Conservation (phyloP, 2,888 invertebrate species). For the Cryptus viduatorius region DNA sequence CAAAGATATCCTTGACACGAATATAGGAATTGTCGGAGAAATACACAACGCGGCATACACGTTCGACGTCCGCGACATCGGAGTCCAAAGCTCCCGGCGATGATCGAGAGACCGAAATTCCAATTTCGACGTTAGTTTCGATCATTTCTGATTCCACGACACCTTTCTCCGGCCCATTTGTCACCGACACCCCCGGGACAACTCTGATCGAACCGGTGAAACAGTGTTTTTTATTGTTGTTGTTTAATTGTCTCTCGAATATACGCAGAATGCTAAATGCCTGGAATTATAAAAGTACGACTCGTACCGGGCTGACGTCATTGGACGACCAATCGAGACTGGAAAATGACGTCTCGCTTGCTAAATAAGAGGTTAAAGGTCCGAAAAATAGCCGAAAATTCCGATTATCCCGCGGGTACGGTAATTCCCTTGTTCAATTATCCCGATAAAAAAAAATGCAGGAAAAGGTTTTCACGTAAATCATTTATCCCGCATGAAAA, state of each 20-base stretch:
- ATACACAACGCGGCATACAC: constrained; percentile 72
- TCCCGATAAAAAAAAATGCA: background rate
- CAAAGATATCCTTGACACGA: constrained; percentile 44
- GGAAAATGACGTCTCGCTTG: constrained; percentile 73
- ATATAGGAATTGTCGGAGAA: constrained; percentile 72
- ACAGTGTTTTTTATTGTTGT: constrained; percentile 45
- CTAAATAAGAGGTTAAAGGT: constrained; percentile 41
- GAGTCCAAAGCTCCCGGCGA: constrained; percentile 64
- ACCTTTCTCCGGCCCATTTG: constrained; percentile 68
- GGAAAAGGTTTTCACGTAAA: background rate
- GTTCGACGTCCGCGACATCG: constrained; percentile 69
- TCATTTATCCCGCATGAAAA: background rate
- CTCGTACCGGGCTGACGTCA: constrained; percentile 66
- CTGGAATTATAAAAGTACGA: constrained; percentile 49
- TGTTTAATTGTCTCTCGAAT: constrained; percentile 37
- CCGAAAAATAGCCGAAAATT: background rate
- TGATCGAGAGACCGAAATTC: constrained; percentile 73
- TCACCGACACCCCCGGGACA: constrained; percentile 70
- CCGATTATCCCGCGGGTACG: background rate
- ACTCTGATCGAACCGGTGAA: constrained; percentile 61
- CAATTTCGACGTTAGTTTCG: constrained; percentile 68
- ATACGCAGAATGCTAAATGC: constrained; percentile 35
- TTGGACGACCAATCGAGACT: constrained; percentile 75
- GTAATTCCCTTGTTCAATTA: background rate
- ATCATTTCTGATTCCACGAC: constrained; percentile 70